Evolutionary conservation across 2,797 vertebrate species (phyloP), one percentile per base, ranked within the genome.

Genomic region (Dryobates pubescens): DNA sequence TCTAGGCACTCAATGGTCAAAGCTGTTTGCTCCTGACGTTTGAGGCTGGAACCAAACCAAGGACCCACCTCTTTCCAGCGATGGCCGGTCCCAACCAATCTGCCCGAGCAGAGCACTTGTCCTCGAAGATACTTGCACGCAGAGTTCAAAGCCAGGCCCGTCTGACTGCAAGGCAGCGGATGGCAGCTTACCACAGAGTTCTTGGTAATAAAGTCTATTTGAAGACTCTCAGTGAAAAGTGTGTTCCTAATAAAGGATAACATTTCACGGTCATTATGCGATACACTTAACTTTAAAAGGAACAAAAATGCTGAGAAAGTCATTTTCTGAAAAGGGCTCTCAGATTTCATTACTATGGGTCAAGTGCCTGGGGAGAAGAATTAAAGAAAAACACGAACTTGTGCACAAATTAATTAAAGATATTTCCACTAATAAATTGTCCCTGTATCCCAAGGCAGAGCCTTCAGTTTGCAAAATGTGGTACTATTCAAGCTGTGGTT

Each of bases 391-490:
- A 97, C 96, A 97, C 86, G 96, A 97, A 97, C 96, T 97, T 97
- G 95, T 97, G 97, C 97, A 97, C 97, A 97, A 97, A 97, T 97
- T 97, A 97, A 97, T 97, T 97, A 97, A 97, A 97, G 97, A 97
- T 97, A 97, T 97, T 97, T 97, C 97, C 97, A 97, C 96, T 97
- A 97, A 97, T 97, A 97, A 97, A 97, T 97, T 97, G 97, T 97
- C 97, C 96, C 95, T 38, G 53, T 97, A 96, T 96, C 97, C 97
- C 96, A 96, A 96, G 97, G 97, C 97, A 96, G 96, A 96, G 95
- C 96, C 97, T 95, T 97, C 93, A 94, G 92, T 95, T 96, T 94
- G 94, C 82, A 81, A 96, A 97, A 97, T 96, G 92, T 96, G 96
- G 96, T 97, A 97, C 95, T 96, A 95, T 97, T 97, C 97, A 97